These are phyloP conservation scores for Drosophila truncata DNA, from an alignment of 1,140 invertebrate species.

Conservation along the genomic window DNA sequence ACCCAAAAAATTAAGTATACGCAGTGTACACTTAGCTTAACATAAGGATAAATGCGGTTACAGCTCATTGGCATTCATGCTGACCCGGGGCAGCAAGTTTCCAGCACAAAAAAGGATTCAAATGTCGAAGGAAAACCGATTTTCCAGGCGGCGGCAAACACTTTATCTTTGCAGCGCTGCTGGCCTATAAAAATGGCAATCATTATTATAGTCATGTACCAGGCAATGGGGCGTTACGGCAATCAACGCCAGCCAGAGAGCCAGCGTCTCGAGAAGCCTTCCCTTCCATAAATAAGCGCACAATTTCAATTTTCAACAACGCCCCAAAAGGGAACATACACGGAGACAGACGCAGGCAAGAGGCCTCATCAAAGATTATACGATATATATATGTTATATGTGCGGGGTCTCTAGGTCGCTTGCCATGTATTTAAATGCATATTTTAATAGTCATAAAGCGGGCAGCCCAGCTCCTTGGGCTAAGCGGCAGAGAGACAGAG, in stretches of 20 bases:
- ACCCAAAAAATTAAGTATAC: slow-evolving; percentile 45
- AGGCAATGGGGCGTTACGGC: slow-evolving; percentile 80
- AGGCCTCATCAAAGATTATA: slow-evolving; percentile 42
- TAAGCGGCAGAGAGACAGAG: slow-evolving; percentile 8
- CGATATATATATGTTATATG: slow-evolving; percentile 11
- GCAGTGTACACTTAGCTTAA: slow-evolving; percentile 18
- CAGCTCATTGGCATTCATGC: slow-evolving; percentile 45
- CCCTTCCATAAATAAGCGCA: slow-evolving; percentile 72
- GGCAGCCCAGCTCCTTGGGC: slow-evolving; percentile 48
- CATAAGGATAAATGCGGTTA: slow-evolving; percentile 20
- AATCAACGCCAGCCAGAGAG: slow-evolving; percentile 63
- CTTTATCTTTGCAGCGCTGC: slow-evolving; percentile 61
- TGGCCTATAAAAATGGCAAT: slow-evolving; percentile 73
- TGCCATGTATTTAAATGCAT: slow-evolving; percentile 76
- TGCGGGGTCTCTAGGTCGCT: slow-evolving; percentile 10
- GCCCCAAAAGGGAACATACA: slow-evolving; percentile 36
- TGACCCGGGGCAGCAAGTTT: slow-evolving; percentile 25
- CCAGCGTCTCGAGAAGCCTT: slow-evolving; percentile 45
- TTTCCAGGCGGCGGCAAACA: slow-evolving; percentile 46
- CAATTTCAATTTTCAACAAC: slow-evolving; percentile 77
- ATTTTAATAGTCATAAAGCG: slow-evolving; percentile 80
- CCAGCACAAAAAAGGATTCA: slow-evolving; percentile 60
- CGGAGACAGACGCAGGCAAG: slow-evolving; percentile 35
- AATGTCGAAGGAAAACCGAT: slow-evolving; percentile 46
- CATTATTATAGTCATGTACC: slow-evolving; percentile 81